Base-by-base conservation (phyloP, 2,888 invertebrate species). In the Deroplatys truncata region DNA sequence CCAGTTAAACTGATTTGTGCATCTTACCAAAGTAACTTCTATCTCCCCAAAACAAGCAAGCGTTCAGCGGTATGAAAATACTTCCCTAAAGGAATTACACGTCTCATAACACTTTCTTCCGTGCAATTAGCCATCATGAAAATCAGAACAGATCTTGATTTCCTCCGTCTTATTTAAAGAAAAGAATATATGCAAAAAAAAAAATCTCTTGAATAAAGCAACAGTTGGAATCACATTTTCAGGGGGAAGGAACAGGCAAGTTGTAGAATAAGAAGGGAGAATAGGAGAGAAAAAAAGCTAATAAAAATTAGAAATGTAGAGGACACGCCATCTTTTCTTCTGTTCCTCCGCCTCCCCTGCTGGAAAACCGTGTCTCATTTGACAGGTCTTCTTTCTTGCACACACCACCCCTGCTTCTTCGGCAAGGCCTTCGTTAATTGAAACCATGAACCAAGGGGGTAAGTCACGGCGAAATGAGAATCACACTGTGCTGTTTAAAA, bases 201-300 rank as follows among this genome's bases (percentile, higher is more conserved):
- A 86, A 82, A 20, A 20, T 16, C 16, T 43, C 28, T 87, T 87
- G 87, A 87, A 83, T 82, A 89, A 72, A 86, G 88, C 88, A 90
- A 90, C 90, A 88, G 88, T 88, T 88, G 85, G 88, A 90, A 90
- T 88, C 88, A 88, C 28, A 86, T 88, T 89, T 86, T 72, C 20
- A 72, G 56, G 56, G 56, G 56, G 20, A 72, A 72, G 56, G 56
- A 43, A 43, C 43, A 25, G 56, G 20, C 16, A n/a, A 28, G 29
- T 25, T 83, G n/a, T 15, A 20, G 56, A 72, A 84, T 72, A 85
- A 72, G 35, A 82, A 84, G 84, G 31, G 84, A 84, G 29, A 72
- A 72, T 72, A 72, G 56, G 20, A 35, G 49, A 29, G 84, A 85
- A 85, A 35, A 88, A 84, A 84, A 43, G 29, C 85, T 43, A 84